Percentiles rank a stretch among this genome's conserved stretches.
phyloP scores from a whole-genome alignment of 2,888 invertebrate genomes.

The Xestia c-nigrum region DNA sequence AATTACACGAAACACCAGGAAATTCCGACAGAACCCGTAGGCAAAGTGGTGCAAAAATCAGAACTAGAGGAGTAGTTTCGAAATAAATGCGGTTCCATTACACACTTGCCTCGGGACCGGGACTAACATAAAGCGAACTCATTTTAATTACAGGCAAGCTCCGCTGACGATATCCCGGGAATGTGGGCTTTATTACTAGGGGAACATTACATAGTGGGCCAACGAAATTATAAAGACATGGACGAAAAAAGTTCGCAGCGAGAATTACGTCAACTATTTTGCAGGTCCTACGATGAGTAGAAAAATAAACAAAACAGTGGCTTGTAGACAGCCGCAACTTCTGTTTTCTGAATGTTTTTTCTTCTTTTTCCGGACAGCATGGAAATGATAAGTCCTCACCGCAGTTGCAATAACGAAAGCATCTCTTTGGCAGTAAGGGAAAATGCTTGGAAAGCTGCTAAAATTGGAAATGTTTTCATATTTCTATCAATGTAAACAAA shows the following conservation, averaged over 20 bases:
- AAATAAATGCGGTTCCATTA: conserved; percentile 46
- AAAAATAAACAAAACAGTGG: conserved; percentile 1
- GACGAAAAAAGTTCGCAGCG: no score
- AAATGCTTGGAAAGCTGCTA: conserved; percentile 18
- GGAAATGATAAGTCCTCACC: conserved; percentile 29
- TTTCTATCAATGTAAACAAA: conserved; percentile 18
- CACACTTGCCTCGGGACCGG: conserved; percentile 38
- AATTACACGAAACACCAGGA: neutral
- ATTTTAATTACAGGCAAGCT: conserved; percentile 64
- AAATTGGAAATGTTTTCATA: conserved; percentile 22
- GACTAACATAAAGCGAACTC: conserved; percentile 44
- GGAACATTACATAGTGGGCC: conserved; percentile 9
- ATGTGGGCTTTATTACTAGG: conserved; percentile 60
- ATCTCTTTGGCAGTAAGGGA: conserved; percentile 22
- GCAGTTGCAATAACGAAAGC: conserved; percentile 12
- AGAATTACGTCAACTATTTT: conserved; percentile 14
- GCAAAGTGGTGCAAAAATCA: conserved; percentile 43
- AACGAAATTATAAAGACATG: conserved; percentile 34
- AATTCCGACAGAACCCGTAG: conserved; percentile 9
- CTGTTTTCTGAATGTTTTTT: conserved; percentile 16
- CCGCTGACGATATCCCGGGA: conserved; percentile 49
- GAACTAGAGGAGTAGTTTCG: conserved; percentile 24
- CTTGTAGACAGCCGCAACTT: neutral
- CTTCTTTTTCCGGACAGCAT: conserved; percentile 14
- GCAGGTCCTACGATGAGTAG: neutral